Conservation (phyloP, 2,888 invertebrate species). For the Eupithecia tripunctaria region DNA sequence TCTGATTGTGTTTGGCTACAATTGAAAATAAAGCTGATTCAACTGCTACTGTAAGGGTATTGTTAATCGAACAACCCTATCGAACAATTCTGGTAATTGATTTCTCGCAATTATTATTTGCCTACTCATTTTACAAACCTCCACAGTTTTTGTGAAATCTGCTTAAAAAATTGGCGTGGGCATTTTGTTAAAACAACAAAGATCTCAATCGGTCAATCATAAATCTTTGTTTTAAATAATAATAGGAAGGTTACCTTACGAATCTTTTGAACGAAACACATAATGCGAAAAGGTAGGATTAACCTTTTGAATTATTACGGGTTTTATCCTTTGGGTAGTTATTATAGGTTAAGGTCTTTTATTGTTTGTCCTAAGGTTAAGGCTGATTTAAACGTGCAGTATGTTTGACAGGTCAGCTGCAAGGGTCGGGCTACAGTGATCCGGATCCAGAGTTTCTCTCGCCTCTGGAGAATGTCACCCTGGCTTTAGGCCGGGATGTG, state of each 20-base stretch:
- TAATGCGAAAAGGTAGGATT: slow-evolving; percentile 13
- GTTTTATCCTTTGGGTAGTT: slow-evolving; percentile 7
- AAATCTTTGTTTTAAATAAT: neutral
- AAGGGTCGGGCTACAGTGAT: slow-evolving; percentile 76
- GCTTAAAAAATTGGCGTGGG: neutral
- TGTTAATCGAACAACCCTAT: slow-evolving; percentile 47
- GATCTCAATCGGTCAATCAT: neutral
- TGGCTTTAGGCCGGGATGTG: slow-evolving; percentile 93
- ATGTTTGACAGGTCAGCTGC: slow-evolving; percentile 69
- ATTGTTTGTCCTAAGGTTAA: neutral
- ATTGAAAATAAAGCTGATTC: slow-evolving; percentile 70
- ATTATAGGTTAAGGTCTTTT: slow-evolving; percentile 7
- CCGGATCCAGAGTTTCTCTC: slow-evolving; percentile 91
- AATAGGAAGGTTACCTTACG: neutral
- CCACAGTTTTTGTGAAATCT: neutral
- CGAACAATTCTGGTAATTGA: slow-evolving; percentile 34
- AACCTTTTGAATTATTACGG: slow-evolving; percentile 4
- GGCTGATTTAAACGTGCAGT: neutral
- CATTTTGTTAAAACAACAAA: neutral
- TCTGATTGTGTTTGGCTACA: slow-evolving; percentile 73
- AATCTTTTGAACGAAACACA: slow-evolving; percentile 2
- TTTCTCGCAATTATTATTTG: slow-evolving; percentile 20
- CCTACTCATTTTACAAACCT: neutral
- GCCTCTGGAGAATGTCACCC: slow-evolving; percentile 92
- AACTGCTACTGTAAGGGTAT: slow-evolving; percentile 54